A percentile compares a stretch with the other conserved stretches of the same genome.
Conservation (phyloP, 2,888 invertebrate species). For the Acrocyrtus sp. region DNA sequence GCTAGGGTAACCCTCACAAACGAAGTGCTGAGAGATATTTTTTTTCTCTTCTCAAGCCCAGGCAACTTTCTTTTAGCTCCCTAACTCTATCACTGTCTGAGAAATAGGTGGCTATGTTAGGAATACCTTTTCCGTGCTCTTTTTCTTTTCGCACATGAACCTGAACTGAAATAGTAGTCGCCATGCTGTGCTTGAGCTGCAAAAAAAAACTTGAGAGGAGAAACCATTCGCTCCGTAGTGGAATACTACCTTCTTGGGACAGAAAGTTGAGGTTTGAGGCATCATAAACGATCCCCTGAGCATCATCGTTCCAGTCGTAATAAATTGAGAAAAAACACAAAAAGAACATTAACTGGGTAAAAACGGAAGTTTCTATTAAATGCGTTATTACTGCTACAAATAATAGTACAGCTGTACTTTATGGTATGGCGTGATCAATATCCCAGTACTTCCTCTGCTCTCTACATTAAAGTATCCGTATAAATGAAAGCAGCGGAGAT, state of each 20-base stretch:
- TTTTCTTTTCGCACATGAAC: slow-evolving; percentile 17
- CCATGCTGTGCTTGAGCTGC: no score
- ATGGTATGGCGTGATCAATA: slow-evolving; percentile 37
- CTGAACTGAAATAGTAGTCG: slow-evolving; percentile 31
- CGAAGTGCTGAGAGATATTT: slow-evolving; percentile 19
- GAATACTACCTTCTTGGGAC: slow-evolving; percentile 43
- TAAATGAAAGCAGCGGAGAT: no score
- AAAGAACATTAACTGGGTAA: slow-evolving; percentile 45
- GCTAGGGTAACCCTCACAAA: neutral
- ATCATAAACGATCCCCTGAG: slow-evolving; percentile 49
- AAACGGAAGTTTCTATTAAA: slow-evolving; percentile 47
- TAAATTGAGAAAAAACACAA: slow-evolving; percentile 51
- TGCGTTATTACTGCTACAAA: slow-evolving; percentile 33
- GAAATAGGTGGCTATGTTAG: no score
- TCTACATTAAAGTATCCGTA: no score
- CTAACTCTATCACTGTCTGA: no score
- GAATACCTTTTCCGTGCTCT: no score
- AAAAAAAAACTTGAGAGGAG: no score
- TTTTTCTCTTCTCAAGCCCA: slow-evolving; percentile 4
- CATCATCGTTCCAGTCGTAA: slow-evolving; percentile 46
- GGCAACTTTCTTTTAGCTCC: no score
- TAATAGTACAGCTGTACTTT: no score
- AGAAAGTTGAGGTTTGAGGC: slow-evolving; percentile 47
- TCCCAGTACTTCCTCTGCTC: no score
- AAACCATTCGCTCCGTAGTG: slow-evolving; percentile 34